Percentiles rank a stretch among this genome's conserved stretches.
These are phyloP conservation scores for Chaenocephalus aceratus DNA, from an alignment of 2,113 vertebrate species.

Conservation along the genomic window DNA sequence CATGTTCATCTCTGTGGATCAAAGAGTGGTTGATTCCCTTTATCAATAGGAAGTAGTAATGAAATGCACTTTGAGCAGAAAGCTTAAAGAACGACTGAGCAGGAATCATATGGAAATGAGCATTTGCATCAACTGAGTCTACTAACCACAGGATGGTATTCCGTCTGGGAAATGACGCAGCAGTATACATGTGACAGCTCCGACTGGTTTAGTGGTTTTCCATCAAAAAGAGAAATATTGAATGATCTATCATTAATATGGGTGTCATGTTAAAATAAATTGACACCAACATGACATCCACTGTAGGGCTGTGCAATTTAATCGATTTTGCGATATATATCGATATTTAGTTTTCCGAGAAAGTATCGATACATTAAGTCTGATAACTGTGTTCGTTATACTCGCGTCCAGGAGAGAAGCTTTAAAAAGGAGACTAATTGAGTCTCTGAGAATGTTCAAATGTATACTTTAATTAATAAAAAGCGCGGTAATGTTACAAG, in stretches of 20 bases:
- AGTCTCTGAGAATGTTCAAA: no score
- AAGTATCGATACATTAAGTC: no score
- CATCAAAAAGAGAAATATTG: constrained; percentile 11
- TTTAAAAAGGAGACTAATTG: no score
- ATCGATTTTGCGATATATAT: no score
- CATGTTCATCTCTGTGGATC: constrained; percentile 37
- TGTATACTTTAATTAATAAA: no score
- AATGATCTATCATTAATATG: constrained; percentile 26
- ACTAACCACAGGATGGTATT: constrained; percentile 6
- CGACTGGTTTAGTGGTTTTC: constrained; percentile 16
- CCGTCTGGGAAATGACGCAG: constrained; percentile 8
- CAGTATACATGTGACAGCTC: constrained; percentile 28
- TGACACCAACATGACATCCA: neutral
- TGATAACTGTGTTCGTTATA: no score
- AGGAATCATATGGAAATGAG: constrained; percentile 18
- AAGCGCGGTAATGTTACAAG: no score
- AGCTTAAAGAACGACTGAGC: constrained; percentile 27
- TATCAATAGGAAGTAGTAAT: constrained; percentile 41
- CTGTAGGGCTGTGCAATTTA: no score
- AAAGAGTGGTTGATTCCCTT: constrained; percentile 26
- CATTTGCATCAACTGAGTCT: constrained; percentile 15
- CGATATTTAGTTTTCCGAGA: no score
- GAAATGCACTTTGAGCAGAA: neutral
- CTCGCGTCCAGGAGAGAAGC: no score
- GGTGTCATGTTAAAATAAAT: constrained; percentile 18